A percentile compares a stretch with the other conserved stretches of the same genome.
phyloP scores from a whole-genome alignment of 2,113 vertebrate species.

The Scolopax mira region DNA sequence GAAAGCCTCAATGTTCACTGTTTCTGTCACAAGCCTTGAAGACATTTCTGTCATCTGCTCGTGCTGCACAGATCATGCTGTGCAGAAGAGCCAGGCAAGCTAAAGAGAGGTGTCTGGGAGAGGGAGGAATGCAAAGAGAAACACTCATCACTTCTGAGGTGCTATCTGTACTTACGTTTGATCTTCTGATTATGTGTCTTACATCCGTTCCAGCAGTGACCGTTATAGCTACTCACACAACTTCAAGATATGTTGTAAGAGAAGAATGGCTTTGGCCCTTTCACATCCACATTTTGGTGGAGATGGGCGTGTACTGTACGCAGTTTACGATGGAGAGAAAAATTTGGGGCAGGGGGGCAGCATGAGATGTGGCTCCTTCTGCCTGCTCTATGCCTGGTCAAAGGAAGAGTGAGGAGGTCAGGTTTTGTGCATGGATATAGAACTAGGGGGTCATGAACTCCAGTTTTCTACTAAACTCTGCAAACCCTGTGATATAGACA shows the following conservation, averaged over 20 bases:
- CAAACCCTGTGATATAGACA: not conserved
- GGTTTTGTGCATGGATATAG: not conserved
- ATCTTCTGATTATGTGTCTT: not conserved
- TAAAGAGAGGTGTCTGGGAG: not conserved
- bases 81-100: not conserved
- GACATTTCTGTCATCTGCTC: not conserved
- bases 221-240: not conserved
- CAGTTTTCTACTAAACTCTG: not conserved
- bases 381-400: not conserved
- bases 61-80: not conserved
- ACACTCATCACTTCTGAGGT: not conserved
- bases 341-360: not conserved
- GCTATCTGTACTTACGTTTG: not conserved
- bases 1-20: not conserved
- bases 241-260: not conserved
- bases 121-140: not conserved
- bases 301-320: accelerated
- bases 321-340: not conserved
- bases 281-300: not conserved
- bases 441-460: not conserved
- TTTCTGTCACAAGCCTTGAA: accelerated
- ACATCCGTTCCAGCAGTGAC: not conserved
- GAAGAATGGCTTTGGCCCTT: not conserved
- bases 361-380: not conserved
- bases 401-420: not conserved